phyloP scores from a whole-genome alignment of 2,888 invertebrate genomes.

The Sacculina carcini region DNA sequence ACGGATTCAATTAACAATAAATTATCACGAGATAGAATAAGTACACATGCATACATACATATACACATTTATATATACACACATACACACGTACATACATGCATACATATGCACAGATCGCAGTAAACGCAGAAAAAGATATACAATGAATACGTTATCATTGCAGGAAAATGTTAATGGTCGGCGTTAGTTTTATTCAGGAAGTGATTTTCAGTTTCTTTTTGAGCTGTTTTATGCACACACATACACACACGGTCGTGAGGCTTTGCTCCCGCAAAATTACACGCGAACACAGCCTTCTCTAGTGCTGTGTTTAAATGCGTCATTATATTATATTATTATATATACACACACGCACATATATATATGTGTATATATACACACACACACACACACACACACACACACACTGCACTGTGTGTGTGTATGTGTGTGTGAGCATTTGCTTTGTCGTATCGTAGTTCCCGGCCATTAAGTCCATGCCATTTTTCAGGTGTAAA shows the following conservation, averaged over 20 bases:
- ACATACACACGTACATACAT: background rate
- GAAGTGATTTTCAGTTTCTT: background rate
- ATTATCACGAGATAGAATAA: too few species aligned
- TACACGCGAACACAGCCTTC: too few species aligned
- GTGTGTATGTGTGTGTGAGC: slow-evolving; percentile 7
- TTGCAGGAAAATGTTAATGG: too few species aligned
- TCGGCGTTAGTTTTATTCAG: background rate
- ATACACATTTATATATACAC: too few species aligned
- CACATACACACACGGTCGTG: background rate
- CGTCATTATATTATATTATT: background rate
- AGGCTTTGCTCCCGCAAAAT: too few species aligned
- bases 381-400: slow-evolving; percentile 2
- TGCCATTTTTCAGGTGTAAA: background rate
- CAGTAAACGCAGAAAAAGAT: too few species aligned
- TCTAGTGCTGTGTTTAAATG: too few species aligned
- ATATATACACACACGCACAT: slow-evolving; percentile 4
- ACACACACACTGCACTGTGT: slow-evolving; percentile 2
- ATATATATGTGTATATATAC: slow-evolving; percentile 7
- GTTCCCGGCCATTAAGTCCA: slow-evolving; percentile 4
- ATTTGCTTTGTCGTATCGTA: slow-evolving; percentile 4
- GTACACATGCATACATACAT: too few species aligned
- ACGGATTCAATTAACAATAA: too few species aligned
- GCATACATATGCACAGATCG: too few species aligned
- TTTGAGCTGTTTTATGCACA: background rate
- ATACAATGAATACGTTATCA: too few species aligned